Percentiles rank a stretch among this genome's conserved stretches.
Evolutionary conservation across 1,140 invertebrate genomes (phyloP).

Genomic region (Cyrtorhinus lividipennis): DNA sequence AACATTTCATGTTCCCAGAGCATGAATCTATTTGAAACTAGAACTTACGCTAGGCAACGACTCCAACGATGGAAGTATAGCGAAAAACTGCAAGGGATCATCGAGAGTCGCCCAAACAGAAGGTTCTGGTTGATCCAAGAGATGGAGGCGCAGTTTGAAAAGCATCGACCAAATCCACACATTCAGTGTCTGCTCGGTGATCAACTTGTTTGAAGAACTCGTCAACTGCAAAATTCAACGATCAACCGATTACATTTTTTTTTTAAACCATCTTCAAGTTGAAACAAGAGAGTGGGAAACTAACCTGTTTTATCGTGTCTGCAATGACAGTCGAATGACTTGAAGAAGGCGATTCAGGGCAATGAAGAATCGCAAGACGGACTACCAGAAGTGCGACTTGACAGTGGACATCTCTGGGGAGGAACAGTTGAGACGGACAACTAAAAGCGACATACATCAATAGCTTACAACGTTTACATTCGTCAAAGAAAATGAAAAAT

Average conservation of each 20-base stretch:
- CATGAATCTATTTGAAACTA: too few species aligned
- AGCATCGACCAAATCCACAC: slow-evolving; percentile 63
- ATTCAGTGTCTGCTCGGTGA: slow-evolving; percentile 41
- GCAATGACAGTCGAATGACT: slow-evolving; percentile 33
- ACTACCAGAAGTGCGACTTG: slow-evolving; percentile 51
- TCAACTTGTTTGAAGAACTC: slow-evolving; percentile 33
- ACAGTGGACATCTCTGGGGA: slow-evolving; percentile 46
- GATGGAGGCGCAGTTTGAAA: slow-evolving; percentile 49
- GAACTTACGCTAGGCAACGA: slow-evolving; percentile 22
- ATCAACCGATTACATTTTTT: background rate
- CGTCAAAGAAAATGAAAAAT: background rate
- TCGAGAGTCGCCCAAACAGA: slow-evolving; percentile 33
- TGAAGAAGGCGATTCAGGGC: slow-evolving; percentile 35
- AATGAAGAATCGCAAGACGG: slow-evolving; percentile 44
- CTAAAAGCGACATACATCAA: slow-evolving; percentile 7
- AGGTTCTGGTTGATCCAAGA: slow-evolving; percentile 41
- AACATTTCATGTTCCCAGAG: too few species aligned
- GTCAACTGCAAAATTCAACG: slow-evolving; percentile 29
- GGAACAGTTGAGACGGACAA: slow-evolving; percentile 31
- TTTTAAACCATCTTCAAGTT: background rate
- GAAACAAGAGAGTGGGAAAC: background rate
- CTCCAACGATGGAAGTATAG: slow-evolving; percentile 41
- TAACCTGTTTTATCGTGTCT: slow-evolving; percentile 45
- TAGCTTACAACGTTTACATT: background rate
- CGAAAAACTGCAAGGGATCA: slow-evolving; percentile 36